These are phyloP conservation scores for Drosophila pachea DNA, from an alignment of 1,140 invertebrate genomes.

Conservation along the genomic window DNA sequence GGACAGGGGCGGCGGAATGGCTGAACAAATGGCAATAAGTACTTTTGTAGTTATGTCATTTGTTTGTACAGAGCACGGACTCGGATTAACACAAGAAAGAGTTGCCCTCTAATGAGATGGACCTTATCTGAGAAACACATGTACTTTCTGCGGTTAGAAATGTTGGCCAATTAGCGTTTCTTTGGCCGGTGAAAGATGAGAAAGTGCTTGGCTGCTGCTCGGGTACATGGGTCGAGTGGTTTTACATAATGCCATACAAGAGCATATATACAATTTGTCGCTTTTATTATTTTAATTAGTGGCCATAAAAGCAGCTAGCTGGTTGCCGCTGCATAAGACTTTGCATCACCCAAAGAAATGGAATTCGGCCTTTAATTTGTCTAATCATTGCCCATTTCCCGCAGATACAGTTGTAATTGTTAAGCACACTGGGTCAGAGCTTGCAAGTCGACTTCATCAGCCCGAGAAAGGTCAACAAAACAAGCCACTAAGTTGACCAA, in stretches of 20 bases:
- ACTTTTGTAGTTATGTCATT: conserved; percentile 61
- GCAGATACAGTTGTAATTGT: neutral
- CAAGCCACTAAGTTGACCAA: conserved; percentile 5
- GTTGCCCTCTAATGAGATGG: conserved; percentile 34
- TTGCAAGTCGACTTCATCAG: conserved; percentile 10
- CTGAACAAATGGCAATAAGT: conserved; percentile 20
- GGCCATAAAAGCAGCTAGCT: conserved; percentile 35
- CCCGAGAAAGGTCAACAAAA: conserved; percentile 12
- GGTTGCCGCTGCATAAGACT: neutral
- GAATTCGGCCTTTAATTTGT: conserved; percentile 16
- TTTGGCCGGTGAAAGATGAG: conserved; percentile 39
- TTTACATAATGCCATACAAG: conserved; percentile 47
- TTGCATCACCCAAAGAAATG: conserved; percentile 16
- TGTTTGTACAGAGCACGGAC: conserved; percentile 12
- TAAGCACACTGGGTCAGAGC: conserved; percentile 24
- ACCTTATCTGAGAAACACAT: conserved; percentile 9
- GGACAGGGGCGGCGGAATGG: neutral
- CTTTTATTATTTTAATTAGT: conserved; percentile 54
- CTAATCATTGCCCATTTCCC: conserved; percentile 4
- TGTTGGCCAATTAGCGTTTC: conserved; percentile 17
- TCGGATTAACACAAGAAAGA: neutral
- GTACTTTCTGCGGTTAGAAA: conserved; percentile 13
- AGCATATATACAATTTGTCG: conserved; percentile 20
- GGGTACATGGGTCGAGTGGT: conserved; percentile 44
- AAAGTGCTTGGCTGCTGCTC: conserved; percentile 39